Conservation (phyloP, 2,888 invertebrate genomes). For the Dorcus parallelipipedus region DNA sequence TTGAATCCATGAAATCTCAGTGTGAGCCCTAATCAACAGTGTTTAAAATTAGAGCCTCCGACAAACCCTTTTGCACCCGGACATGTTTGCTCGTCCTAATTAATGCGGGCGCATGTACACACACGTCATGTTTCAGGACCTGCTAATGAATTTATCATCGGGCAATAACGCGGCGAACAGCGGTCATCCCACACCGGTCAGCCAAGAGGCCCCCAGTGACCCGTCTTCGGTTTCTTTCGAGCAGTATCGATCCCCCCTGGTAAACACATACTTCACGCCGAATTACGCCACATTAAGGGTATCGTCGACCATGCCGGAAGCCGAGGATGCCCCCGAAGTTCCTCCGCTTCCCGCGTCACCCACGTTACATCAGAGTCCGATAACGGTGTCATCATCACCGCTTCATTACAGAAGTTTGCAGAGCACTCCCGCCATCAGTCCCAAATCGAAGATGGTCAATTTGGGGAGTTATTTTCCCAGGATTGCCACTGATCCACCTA, state of each 20-base stretch:
- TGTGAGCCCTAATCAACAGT: no score
- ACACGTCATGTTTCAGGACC: conserved; percentile 46
- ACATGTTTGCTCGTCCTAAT: no score
- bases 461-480: conserved; percentile 46
- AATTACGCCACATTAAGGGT: conserved; percentile 52
- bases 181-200: conserved; percentile 46
- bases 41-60: no score
- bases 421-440: conserved; percentile 43
- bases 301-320: conserved; percentile 29
- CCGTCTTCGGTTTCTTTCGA: conserved; percentile 48
- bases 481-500: conserved; percentile 47
- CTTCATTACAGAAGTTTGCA: conserved; percentile 46
- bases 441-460: conserved; percentile 46
- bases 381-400: conserved; percentile 33
- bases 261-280: conserved; percentile 52
- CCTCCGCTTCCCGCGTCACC: conserved; percentile 18
- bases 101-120: no score
- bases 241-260: conserved; percentile 55
- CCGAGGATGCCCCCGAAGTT: conserved; percentile 38
- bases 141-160: conserved; percentile 58
- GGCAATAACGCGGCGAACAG: conserved; percentile 46
- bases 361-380: conserved; percentile 25
- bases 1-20: no score
- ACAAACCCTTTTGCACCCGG: not conserved
- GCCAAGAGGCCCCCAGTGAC: conserved; percentile 43